Evolutionary conservation across 2,797 vertebrate genomes (phyloP), one percentile per base, ranked within the genome.

Genomic region (Chiroxiphia lanceolata): DNA sequence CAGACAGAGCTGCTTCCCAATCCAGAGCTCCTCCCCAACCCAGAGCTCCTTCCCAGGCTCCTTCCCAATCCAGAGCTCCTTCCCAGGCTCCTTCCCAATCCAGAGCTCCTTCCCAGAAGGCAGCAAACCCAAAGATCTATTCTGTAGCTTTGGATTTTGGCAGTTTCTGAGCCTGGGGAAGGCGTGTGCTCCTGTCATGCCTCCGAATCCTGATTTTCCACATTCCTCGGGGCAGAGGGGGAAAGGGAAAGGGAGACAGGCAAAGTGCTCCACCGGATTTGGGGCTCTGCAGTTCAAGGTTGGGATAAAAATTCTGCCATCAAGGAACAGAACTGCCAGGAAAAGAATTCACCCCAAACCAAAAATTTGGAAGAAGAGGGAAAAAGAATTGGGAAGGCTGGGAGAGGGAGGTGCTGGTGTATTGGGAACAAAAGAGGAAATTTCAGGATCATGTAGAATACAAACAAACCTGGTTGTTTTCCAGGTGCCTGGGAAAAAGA

Each of bases 231-330:
- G 79, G 88, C 68, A 72, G 44, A 64, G 83, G 59, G 20, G 59
- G 36, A 91, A 56, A 89, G 71, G 11, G 59, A 68, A 56, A 65
- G 4, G 50, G 59, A 69, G 59, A 45, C 7, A 0, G 0, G 57
- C 29, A 34, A 34, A 69, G 45, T 0, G 13, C 65, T 18, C 36
- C 0, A 0, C 0, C 0, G 56, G 27, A 10, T n/a, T 14, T 9
- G 64, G 29, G 18, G 56, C 8, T 80, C 3, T 16, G 11, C 54
- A 51, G 29, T 14, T n/a, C 5, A 54, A 76, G 42, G 33, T 23
- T 48, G 15, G 7, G 38, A 48, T 26, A 33, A 64, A 69, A 76
- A 21, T 7, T 13, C 27, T 29, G 16, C 33, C 31, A 22, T 26
- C 63, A 5, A 17, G 64, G 38, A 71, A 20, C 3, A 51, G 27